Conservation (phyloP, 2,113 vertebrate species). For the Chauna torquata region DNA sequence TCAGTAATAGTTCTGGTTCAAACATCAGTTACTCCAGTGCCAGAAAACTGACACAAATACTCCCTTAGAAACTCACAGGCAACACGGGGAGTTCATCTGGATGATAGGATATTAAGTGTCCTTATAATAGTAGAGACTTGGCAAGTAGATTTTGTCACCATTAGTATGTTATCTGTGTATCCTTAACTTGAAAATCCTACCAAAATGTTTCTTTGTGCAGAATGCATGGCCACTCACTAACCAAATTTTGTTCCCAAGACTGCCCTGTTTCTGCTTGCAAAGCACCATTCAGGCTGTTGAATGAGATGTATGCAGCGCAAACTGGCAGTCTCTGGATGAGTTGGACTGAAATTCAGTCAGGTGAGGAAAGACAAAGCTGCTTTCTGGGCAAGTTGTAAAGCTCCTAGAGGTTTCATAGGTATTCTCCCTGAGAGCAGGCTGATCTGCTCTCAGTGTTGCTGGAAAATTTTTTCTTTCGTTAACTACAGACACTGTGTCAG, state of each 20-base stretch:
- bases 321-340: not conserved
- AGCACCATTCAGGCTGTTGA: not conserved
- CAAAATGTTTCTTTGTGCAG: not conserved
- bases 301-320: not conserved
- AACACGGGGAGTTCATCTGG: not conserved
- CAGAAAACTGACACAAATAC: not conserved
- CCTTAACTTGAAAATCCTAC: not conserved
- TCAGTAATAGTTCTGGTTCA: rapidly evolving
- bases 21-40: not conserved
- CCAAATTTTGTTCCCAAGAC: not conserved
- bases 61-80: not conserved
- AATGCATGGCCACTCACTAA: not conserved
- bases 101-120: not conserved
- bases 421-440: not conserved
- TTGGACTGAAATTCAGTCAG: not conserved
- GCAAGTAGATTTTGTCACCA: not conserved
- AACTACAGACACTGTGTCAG: not conserved
- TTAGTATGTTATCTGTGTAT: not conserved
- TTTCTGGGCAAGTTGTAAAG: not conserved
- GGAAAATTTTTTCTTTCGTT: not conserved
- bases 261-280: not conserved
- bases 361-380: not conserved
- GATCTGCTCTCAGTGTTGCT: not conserved
- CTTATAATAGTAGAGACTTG: not conserved
- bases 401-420: not conserved